Base-by-base conservation (phyloP, 1,140 invertebrate genomes). In the Lethocerus indicus region DNA sequence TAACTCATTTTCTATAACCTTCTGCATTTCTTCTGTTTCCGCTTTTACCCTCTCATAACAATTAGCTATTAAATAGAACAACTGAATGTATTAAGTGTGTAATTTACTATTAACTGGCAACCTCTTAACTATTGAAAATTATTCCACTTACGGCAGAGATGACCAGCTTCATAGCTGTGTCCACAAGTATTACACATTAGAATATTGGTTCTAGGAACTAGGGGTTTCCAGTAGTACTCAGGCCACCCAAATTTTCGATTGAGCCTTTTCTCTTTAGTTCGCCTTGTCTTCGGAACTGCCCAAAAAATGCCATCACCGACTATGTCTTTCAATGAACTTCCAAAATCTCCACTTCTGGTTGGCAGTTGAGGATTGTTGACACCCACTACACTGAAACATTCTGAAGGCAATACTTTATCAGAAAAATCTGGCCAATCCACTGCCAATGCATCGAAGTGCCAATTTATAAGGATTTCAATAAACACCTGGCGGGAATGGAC, bases 1-100 rank as follows among this genome's bases (percentile, higher is more conserved):
- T 13, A 87, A 63, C 56, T 83, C 69, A 36, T 76, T 63, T 59
- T 77, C 63, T 54, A 92, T 87, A 54, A 75, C 70, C 6, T 78
- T 68, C 66, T 87, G 76, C 65, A 91, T 83, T 52, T 69, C 66
- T 64, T 78, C 65, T 0, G 87, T 91, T 71, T 92, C 88, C 44
- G 70, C 60, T 58, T 77, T 79, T 0, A 91, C 75, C 69, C 73
- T 83, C 37, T 75, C 71, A 57, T 92, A 93, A 61, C 88, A 93
- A 58, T 84, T 71, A 27, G 70, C 83, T 82, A 58, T 49, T 32
- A 32, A 32, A 32, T 9, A 32, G n/a, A 32, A n/a, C n/a, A 32
- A 9, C 9, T 9, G 29, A 9, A 32, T 9, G n/a, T 32, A 32
- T 32, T 32, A 9, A 32, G n/a, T 9, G 9, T 9, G 9, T 32